phyloP scores from a whole-genome alignment of 2,888 invertebrate genomes.

The Capitulum mitella region DNA sequence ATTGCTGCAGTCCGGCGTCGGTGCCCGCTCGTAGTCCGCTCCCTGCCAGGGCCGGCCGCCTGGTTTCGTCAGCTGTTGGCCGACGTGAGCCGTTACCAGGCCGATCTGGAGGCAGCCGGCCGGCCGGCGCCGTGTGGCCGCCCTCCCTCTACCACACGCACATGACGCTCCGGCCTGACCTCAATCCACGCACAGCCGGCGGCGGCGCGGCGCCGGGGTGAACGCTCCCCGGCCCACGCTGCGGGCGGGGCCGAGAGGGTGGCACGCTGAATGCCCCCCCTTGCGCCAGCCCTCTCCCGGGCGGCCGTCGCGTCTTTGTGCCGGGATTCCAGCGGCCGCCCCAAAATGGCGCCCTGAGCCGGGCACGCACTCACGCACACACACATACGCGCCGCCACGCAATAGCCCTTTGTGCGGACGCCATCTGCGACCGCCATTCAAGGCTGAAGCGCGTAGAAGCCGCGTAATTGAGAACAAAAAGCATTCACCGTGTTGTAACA shows the following conservation, averaged over 20 bases:
- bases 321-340: not conserved
- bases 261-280: not conserved
- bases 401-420: not conserved
- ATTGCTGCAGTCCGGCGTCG: no score
- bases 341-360: not conserved
- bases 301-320: not conserved
- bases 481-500: not conserved
- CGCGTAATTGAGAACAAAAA: slow-evolving; percentile 9
- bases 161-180: not conserved
- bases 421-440: not conserved
- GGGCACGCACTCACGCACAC: not conserved
- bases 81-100: no score
- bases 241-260: not conserved
- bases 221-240: not conserved
- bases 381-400: not conserved
- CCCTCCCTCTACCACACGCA: not conserved
- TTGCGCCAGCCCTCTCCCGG: not conserved
- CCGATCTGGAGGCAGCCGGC: not conserved
- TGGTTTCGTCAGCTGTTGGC: no score
- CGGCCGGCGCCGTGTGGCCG: not conserved
- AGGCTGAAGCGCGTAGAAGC: slow-evolving; percentile 9
- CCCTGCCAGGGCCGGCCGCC: no score
- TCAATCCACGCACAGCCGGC: not conserved
- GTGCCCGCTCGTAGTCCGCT: no score
- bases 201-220: not conserved